Base-by-base conservation (phyloP, 1,140 invertebrate genomes). In the Thrips palmi region DNA sequence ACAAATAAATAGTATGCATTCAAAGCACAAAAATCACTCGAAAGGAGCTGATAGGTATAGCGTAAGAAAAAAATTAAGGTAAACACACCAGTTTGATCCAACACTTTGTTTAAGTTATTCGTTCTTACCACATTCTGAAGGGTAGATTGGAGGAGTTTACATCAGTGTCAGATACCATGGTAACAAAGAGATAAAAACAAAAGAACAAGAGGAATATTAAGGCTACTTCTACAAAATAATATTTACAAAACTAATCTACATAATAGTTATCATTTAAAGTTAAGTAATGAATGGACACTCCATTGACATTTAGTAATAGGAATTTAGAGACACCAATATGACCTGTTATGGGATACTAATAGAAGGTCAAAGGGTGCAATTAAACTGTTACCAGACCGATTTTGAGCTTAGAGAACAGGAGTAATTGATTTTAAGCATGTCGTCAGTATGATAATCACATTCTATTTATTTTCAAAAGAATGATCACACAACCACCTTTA, bases 61-160 rank as follows among this genome's bases (percentile, higher is more conserved):
- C 19, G 33, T 18, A 40, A 24, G 17, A 21, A 33, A 33, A 39
- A 32, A 31, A 12, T 18, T 39, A 33, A 10, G 28, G 15, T 17
- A 33, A 40, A 14, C 14, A 32, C 23, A 40, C 15, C 17, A 15
- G 2, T 33, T 19, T 31, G 25, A 41, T 32, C 15, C 32, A 43
- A 41, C n/a, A 31, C 24, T 33, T 33, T 25, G 14, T 19, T 24
- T 34, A 25, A 2, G 8, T 23, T 25, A 35, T 28, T 42, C 42
- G 34, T 30, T 47, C 49, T 48, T 50, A 50, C 49, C 49, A 49
- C 49, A 45, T 50, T 48, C 49, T 50, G 48, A 44, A 44, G 39
- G 36, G 47, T 29, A 38, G 43, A 40, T 41, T 33, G 43, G 34
- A 47, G 28, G 44, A 41, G 25, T 31, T 45, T 42, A 41, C 41